These are phyloP conservation scores for Hesperia comma DNA, from an alignment of 2,888 invertebrate genomes.

Conservation along the genomic window DNA sequence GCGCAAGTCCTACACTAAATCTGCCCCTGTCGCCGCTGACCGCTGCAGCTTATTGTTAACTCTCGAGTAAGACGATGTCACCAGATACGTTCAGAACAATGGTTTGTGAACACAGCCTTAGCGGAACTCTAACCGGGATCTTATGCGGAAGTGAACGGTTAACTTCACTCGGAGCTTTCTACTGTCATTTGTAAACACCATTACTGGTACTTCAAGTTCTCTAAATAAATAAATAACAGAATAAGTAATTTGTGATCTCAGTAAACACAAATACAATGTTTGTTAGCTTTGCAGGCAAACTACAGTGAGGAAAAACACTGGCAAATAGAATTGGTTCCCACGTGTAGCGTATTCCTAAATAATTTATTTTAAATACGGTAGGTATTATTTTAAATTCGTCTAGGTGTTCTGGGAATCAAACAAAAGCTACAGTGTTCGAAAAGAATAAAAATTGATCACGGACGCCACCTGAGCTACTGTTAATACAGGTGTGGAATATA, in stretches of 20 bases:
- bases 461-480: too few species aligned
- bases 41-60: neutral
- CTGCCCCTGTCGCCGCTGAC: neutral
- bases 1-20: neutral
- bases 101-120: neutral
- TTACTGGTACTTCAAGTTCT: neutral
- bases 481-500: too few species aligned
- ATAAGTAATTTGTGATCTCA: neutral
- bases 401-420: too few species aligned
- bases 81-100: conserved; percentile 10
- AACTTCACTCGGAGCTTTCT: conserved; percentile 17
- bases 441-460: too few species aligned
- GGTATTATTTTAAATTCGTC: too few species aligned
- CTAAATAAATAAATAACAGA: neutral
- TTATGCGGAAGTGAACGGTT: conserved; percentile 10
- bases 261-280: too few species aligned
- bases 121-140: conserved; percentile 3
- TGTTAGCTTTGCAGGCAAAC: neutral
- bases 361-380: too few species aligned
- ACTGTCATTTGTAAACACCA: conserved; percentile 4
- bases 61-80: neutral
- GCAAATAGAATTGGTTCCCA: neutral
- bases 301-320: too few species aligned
- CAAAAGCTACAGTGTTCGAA: too few species aligned
- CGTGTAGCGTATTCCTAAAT: neutral